Conservation (phyloP, 2,888 invertebrate species). For the Cheiracanthium punctorium region DNA sequence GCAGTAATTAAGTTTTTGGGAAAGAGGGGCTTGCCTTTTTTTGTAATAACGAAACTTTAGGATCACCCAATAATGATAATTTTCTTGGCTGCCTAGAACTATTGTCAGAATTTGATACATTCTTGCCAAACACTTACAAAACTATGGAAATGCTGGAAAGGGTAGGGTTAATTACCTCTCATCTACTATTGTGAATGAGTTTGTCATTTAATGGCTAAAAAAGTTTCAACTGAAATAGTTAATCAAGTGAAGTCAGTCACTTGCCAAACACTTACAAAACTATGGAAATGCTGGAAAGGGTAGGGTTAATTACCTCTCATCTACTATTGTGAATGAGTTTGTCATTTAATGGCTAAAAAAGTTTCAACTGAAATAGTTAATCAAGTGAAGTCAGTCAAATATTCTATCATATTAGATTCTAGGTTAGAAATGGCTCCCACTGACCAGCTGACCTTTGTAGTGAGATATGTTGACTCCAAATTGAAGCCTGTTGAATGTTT, state of each 20-base stretch:
- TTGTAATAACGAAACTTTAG: too few relatives aligned
- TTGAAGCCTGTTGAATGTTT: not conserved
- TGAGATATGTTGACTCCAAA: not conserved
- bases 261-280: too few relatives aligned
- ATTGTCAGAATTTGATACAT: too few relatives aligned
- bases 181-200: conserved; percentile 74
- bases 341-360: conserved; percentile 74
- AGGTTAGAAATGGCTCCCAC: conserved; percentile 14
- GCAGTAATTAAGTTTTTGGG: too few relatives aligned
- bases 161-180: too few relatives aligned
- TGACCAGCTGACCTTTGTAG: conserved; percentile 1
- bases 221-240: conserved; percentile 72
- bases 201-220: conserved; percentile 74
- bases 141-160: too few relatives aligned
- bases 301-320: too few relatives aligned
- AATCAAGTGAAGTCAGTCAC: conserved; percentile 15
- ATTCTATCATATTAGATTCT: conserved; percentile 12
- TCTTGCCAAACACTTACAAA: too few relatives aligned
- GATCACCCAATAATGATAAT: too few relatives aligned
- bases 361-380: conserved; percentile 72
- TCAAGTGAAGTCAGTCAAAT: not conserved
- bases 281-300: too few relatives aligned
- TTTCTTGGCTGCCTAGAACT: too few relatives aligned
- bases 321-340: conserved; percentile 74
- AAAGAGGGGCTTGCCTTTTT: too few relatives aligned